Conservation (phyloP, 2,113 vertebrate species). For the Pica pica region DNA sequence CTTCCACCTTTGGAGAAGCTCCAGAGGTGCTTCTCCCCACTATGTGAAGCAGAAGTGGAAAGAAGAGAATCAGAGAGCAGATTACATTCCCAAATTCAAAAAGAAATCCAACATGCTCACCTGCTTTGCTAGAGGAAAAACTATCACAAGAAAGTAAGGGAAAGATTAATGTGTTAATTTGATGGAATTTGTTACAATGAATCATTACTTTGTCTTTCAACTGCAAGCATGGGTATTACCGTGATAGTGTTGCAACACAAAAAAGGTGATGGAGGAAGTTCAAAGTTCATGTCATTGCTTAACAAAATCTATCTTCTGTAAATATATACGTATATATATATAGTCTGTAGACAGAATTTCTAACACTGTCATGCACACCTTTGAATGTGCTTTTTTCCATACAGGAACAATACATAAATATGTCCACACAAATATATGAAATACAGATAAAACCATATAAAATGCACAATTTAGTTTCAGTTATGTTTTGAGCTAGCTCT, state of each 20-base stretch:
- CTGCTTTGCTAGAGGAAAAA: background rate
- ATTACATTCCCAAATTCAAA: background rate
- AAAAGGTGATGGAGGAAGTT: background rate
- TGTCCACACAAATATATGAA: background rate
- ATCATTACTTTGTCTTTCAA: background rate
- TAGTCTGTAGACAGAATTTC: background rate
- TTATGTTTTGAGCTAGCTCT: background rate
- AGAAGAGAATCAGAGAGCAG: background rate
- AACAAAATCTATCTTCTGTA: background rate
- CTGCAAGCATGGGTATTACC: background rate
- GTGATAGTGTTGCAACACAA: background rate
- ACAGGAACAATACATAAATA: background rate
- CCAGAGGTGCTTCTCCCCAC: background rate
- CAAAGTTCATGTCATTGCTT: accelerated
- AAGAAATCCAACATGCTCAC: background rate
- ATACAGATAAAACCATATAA: background rate
- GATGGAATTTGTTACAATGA: background rate
- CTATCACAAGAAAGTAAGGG: background rate
- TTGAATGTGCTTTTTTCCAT: background rate
- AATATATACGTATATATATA: background rate
- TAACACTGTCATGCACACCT: background rate
- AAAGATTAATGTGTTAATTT: background rate
- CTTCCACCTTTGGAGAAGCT: background rate
- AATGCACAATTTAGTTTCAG: background rate
- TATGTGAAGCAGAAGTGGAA: background rate